Percentiles rank a stretch among this genome's conserved stretches.
Evolutionary conservation across 2,797 vertebrate genomes (phyloP).

Genomic region (Rhinogobio ventralis): DNA sequence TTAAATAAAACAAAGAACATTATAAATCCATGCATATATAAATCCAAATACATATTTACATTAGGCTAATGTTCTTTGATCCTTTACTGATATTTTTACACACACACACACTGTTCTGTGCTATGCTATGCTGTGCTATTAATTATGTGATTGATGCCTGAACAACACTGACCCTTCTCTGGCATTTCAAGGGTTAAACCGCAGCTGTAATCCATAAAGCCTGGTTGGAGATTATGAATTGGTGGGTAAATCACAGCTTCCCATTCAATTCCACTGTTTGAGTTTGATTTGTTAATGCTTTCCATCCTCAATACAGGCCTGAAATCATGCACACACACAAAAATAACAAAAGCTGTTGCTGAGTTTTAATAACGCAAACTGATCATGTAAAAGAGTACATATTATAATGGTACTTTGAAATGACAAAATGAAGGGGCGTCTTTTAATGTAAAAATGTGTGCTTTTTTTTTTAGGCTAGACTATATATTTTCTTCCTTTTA

Average conservation of each 20-base stretch:
- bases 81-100: no score
- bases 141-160: background rate
- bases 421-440: background rate
- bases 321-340: background rate
- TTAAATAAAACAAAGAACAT: background rate
- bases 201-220: conserved; percentile 35
- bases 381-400: background rate
- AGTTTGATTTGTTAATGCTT: conserved; percentile 28
- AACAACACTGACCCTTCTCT: background rate
- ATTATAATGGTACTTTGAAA: no score
- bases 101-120: no score
- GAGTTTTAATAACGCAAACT: background rate
- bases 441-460: background rate
- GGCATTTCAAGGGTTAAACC: conserved; percentile 22
- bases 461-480: background rate
- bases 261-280: conserved; percentile 4
- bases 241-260: conserved; percentile 7
- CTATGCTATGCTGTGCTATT: background rate
- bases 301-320: background rate
- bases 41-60: no score
- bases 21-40: background rate
- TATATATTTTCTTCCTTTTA: background rate
- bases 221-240: conserved; percentile 35
- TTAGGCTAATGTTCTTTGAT: no score
- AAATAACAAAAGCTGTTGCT: background rate